Base-by-base conservation (phyloP, 2,797 vertebrate genomes). In the Clarias platycephalus region DNA sequence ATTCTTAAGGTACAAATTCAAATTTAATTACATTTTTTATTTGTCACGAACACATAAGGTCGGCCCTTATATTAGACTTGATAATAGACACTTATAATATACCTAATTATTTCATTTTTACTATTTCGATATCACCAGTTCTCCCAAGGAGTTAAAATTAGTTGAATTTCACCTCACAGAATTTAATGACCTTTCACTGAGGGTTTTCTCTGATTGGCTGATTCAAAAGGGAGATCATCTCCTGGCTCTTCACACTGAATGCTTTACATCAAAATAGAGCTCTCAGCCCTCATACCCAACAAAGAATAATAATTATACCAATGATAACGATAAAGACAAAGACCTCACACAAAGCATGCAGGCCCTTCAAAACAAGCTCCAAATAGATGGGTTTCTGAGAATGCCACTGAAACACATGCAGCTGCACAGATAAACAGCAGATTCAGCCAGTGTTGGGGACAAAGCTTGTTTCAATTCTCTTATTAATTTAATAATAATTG, bases 251-350 rank as follows among this genome's bases (percentile, higher is more conserved):
- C 83, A 84, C 20, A 7, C 70, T 82, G 84, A 84, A 83, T 72
- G 85, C 86, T 89, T 88, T 89, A 80, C 88, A 89, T 90, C 78
- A 90, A 78, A 90, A 90, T 89, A 90, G 86, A 86, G 87, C 81
- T 74, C 87, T 76, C 64, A 2, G 84, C 85, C 86, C 76, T 74
- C 85, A 74, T 64, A 71, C 15, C 64, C 64, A 84, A 85, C 87
- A 82, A 87, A 89, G 83, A 83, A 90, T 87, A 87, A 88, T 87
- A 84, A 87, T 87, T 78, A 82, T 86, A 84, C 80, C 81, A 70
- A 84, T 87, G 84, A 86, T 79, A 87, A 87, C 83, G 67, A 80
- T 85, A 84, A 74, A 84, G 80, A 90, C 85, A 90, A 87, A 90
- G 82, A 86, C 78, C 79, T 81, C 68, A 0, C 37, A 83, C 84